Evolutionary conservation across 2,888 invertebrate genomes (phyloP).

Genomic region (Lithosia quadra): DNA sequence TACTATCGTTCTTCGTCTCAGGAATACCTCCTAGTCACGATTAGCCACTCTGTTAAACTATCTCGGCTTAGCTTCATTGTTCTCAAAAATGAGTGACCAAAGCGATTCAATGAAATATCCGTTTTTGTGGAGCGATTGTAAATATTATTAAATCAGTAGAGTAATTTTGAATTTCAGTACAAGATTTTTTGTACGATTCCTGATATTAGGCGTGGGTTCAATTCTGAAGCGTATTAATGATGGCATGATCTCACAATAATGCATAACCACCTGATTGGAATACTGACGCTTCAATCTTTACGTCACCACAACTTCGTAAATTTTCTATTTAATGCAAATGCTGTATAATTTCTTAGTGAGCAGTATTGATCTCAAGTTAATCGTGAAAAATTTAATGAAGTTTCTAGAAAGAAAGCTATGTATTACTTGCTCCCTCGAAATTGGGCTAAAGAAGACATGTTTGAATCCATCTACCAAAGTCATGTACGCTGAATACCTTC

Average conservation of each 20-base stretch:
- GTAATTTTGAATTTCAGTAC: no score
- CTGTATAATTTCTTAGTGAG: no score
- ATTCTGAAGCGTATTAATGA: no score
- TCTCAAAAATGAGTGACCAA: not conserved
- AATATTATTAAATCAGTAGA: not conserved
- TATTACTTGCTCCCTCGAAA: not conserved
- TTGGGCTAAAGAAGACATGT: not conserved
- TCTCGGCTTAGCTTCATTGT: not conserved
- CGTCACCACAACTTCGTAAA: not conserved
- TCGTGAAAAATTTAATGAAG: no score
- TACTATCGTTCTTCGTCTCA: not conserved
- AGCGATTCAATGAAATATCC: no score
- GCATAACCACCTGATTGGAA: not conserved
- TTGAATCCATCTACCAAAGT: slow-evolving; percentile 63
- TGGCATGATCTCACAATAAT: no score
- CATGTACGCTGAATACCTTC: slow-evolving; percentile 88
- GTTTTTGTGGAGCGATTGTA: not conserved
- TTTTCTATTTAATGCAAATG: no score
- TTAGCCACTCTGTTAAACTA: not conserved
- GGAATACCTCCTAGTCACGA: not conserved
- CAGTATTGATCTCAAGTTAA: no score
- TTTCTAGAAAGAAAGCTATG: not conserved
- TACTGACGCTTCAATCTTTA: not conserved
- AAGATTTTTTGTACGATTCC: no score
- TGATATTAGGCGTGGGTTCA: no score